Evolutionary conservation across 2,113 vertebrate genomes (phyloP), one percentile per base, ranked within the genome.

Genomic region (Pseudorectes ferrugineus): DNA sequence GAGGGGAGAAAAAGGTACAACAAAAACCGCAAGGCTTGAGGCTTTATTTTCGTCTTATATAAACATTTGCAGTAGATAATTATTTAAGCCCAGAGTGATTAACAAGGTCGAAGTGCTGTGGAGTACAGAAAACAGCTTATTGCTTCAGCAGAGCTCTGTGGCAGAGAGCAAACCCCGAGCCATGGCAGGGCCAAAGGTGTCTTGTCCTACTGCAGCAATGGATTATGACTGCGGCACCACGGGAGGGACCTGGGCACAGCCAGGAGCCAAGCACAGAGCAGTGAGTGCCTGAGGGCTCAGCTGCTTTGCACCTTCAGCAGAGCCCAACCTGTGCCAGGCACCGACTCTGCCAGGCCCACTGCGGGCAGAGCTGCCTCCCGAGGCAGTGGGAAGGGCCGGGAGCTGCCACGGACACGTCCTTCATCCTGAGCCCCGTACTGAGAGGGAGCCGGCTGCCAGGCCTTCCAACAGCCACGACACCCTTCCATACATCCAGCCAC

Each of bases 201-300:
- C 74, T 31, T 21, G 62, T 73, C 52, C 63, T 48, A 1, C 58
- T 43, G 67, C 12, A 2, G 78, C 51, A 12, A 6, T 5, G 57
- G 57, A 54, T 58, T n/a, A 35, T 36, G 5, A 6, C 45, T 61
- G 86, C 3, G 0, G 55, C 66, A 36, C 67, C n/a, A 35, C 19
- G 6, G 49, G 9, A 63, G 48, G 18, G 75, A 57, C 23, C 54
- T 4, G 46, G 71, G 79, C 85, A 76, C 57, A 20, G 57, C 4
- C 54, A 43, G 57, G 28, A 57, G 74, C 57, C 74, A 40, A 38
- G 66, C 71, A 31, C 24, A 12, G 49, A 28, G 23, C 72, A 68
- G 10, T 0, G 1, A 58, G 59, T 28, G 42, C 68, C 42, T 10
- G 0, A 77, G 35, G n/a, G 49, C 75, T 86, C 75, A 23, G 48